Evolutionary conservation across 2,888 invertebrate genomes (phyloP), one percentile per base, ranked within the genome.

Genomic region (Drosophila paranaensis): DNA sequence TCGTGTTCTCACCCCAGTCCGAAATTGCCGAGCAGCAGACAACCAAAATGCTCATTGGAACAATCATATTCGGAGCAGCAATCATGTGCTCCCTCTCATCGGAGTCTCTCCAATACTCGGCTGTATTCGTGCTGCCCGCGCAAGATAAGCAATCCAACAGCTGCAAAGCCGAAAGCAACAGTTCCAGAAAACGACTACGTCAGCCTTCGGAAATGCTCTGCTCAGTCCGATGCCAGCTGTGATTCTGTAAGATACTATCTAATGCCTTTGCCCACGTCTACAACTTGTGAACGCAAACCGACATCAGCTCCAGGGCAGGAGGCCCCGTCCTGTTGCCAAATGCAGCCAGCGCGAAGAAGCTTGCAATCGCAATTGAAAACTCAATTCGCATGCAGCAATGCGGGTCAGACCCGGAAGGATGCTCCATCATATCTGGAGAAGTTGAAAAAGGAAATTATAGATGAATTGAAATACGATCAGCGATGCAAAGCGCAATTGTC

Each of bases 361-460:
- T 27, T 27, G 9, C 27, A 46, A 8, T 9, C 46, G 4, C 4
- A n/a, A n/a, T 27, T 37, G 37, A 16, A 14, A 11, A 30, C 4
- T 13, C 37, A 35, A 30, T 6, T 13, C 8, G 11, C 6, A 8
- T 14, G n/a, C 6, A 14, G 58, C 9, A n/a, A 40, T 14, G 11
- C 35, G 0, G 20, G 60, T 33, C 58, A 60, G 20, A n/a, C 69
- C 2, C 76, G 54, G 1, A 25, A 25, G 0, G 11, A 20, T 30
- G 33, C 14, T 20, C 40, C 33, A 3, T 62, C 61, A 8, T 0
- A 35, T 13, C 46, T 81, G n/a, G 81, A 83, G 53, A 68, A 73
- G 14, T n/a, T 81, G 13, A 81, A 81, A 14, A 42, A 3, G 6
- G 81, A 81, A 16, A 51, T 81, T 1, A 11, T 83, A 4, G 25